Base-by-base conservation (phyloP, 2,797 vertebrate genomes). In the Salmo trutta region DNA sequence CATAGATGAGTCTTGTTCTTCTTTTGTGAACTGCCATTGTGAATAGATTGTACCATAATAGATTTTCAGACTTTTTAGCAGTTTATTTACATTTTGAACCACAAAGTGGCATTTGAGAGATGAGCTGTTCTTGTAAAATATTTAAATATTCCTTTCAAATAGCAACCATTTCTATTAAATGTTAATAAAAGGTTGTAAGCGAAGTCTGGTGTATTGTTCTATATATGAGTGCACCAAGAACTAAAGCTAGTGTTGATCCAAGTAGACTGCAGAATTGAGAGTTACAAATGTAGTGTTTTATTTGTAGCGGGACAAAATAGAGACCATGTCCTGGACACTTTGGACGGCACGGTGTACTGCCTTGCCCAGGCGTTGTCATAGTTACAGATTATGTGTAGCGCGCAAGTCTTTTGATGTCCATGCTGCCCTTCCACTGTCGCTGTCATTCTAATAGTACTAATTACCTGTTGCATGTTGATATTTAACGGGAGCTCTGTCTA, bases 81-180 rank as follows among this genome's bases (percentile, higher is more conserved):
- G 21, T 3, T 19, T 2, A 1, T 68, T 81, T 65, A 68, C 33
- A 52, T 77, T 1, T 79, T 33, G 36, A 15, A 41, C 92, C 90
- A 91, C 90, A 83, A 88, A 90, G 73, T 84, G 89, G 88, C 86
- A 2, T 70, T 47, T n/a, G 68, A 47, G 33, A 19, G 33, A n/a
- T 36, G 36, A 47, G 17, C 7, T 70, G 33, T n/a, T 70, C 36
- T 47, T 70, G 31, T 47, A n/a, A 70, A 69, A 47, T n/a, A 36
- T 36, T n/a, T 70, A 47, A 70, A 12, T 21, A 47, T 41, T 41
- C 3, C 3, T 47, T 41, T 19, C 16, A 41, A 70, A 71, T 16
- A 72, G 14, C 7, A 2, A 6, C 12, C 5, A 2, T 74, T 27
- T 36, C 7, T 74, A 54, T 73, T 66, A 24, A 64, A 65, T 16